Evolutionary conservation across 1,140 invertebrate species (phyloP).

Genomic region (Himalopsyche phryganea): DNA sequence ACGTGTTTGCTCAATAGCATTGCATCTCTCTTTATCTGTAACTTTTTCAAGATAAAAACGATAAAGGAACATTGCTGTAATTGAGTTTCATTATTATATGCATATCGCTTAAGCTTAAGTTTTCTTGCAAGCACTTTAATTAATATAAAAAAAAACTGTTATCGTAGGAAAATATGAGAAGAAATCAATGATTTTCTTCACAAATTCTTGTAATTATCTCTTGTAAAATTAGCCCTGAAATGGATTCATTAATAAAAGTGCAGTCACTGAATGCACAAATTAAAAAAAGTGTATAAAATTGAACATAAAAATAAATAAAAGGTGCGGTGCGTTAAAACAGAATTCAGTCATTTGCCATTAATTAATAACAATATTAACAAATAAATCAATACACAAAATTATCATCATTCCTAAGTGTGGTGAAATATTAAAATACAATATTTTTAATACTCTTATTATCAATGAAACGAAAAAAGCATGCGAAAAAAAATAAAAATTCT

Average conservation of each 20-base stretch:
- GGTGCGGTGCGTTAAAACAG: conserved; percentile 41
- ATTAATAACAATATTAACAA: conserved; percentile 20
- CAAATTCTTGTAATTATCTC: conserved; percentile 21
- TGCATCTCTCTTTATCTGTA: too few species aligned
- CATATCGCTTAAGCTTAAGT: too few species aligned
- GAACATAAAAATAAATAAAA: conserved; percentile 35
- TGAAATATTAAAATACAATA: not conserved
- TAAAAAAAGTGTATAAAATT: conserved; percentile 41
- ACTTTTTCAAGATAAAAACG: too few species aligned
- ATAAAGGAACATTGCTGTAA: too few species aligned
- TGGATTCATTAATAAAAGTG: conserved; percentile 35
- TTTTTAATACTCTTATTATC: conserved; percentile 11
- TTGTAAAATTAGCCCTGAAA: not conserved
- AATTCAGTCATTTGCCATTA: conserved; percentile 43
- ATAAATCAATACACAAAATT: conserved; percentile 28
- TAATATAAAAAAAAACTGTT: too few species aligned
- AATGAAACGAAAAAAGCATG: conserved; percentile 16
- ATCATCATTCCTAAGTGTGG: conserved; percentile 11
- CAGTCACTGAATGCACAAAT: conserved; percentile 53
- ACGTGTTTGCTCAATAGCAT: too few species aligned
- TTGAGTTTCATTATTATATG: too few species aligned
- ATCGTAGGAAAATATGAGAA: too few species aligned
- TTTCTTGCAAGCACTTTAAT: too few species aligned
- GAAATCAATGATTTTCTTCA: too few species aligned
- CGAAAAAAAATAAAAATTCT: conserved; percentile 3